Conservation (phyloP, 1,140 invertebrate genomes). For the Saccostrea cuccullata region DNA sequence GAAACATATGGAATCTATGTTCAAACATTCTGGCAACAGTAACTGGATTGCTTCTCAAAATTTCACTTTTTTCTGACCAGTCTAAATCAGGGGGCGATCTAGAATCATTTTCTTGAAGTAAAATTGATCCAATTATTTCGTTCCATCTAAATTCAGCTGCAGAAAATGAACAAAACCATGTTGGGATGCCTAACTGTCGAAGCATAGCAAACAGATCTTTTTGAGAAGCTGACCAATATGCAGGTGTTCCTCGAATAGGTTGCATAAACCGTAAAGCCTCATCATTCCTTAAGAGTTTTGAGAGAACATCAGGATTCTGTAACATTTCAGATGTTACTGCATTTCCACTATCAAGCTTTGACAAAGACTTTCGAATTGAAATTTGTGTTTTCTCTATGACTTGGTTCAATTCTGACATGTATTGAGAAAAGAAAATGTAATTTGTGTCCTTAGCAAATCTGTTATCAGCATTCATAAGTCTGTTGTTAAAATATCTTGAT, state of each 20-base stretch:
- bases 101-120: constrained; percentile 41
- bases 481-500: too few relatives aligned
- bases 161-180: too few relatives aligned
- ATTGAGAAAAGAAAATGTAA: constrained; percentile 47
- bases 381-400: too few relatives aligned
- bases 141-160: constrained; percentile 45
- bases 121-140: constrained; percentile 47
- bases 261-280: constrained; percentile 55
- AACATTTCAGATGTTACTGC: constrained; percentile 39
- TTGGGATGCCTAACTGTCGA: constrained; percentile 48
- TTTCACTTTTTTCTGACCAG: constrained; percentile 6
- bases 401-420: constrained; percentile 37
- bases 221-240: constrained; percentile 42
- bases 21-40: too few relatives aligned
- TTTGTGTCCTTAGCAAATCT: constrained; percentile 42
- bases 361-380: too few relatives aligned
- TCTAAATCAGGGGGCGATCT: not conserved
- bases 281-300: constrained; percentile 47
- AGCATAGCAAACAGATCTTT: constrained; percentile 64
- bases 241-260: constrained; percentile 37
- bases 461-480: constrained; percentile 39
- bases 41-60: too few relatives aligned
- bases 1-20: too few relatives aligned
- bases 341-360: not conserved
- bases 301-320: constrained; percentile 23